phyloP scores from a whole-genome alignment of 2,888 invertebrate species.

The Diarsia mendica region DNA sequence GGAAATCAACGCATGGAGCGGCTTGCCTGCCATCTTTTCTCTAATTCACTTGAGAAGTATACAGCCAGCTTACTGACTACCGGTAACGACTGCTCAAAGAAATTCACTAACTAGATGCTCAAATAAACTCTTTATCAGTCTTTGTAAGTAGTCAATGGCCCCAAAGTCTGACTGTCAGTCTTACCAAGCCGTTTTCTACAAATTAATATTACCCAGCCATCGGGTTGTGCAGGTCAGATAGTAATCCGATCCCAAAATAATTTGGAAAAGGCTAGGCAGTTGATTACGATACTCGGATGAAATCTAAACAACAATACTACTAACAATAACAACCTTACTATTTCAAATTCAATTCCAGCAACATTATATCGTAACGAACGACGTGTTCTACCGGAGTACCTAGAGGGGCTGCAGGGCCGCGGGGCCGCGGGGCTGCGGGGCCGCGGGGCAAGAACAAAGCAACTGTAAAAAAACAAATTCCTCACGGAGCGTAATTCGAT shows the following conservation, averaged over 20 bases:
- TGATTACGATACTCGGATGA: neutral
- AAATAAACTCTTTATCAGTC: neutral
- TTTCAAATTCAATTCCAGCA: conserved; percentile 41
- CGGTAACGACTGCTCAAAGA: neutral
- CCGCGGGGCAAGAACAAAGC: conserved; percentile 25
- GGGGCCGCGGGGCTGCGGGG: neutral
- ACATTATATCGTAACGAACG: conserved; percentile 44
- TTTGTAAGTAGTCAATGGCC: neutral
- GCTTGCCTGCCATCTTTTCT: neutral
- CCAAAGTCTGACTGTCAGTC: neutral
- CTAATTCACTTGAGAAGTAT: neutral
- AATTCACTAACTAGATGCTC: neutral
- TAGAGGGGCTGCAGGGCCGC: neutral
- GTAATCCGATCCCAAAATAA: neutral
- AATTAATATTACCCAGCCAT: neutral
- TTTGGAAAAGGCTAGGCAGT: neutral
- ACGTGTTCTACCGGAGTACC: conserved; percentile 25
- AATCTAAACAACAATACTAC: conserved; percentile 10
- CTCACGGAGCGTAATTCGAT: conserved; percentile 61
- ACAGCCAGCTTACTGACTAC: neutral
- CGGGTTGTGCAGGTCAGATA: neutral
- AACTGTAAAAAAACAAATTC: conserved; percentile 55
- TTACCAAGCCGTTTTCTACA: neutral
- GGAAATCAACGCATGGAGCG: neutral
- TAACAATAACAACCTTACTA: conserved; percentile 18